These are phyloP conservation scores for Sternotherus odoratus DNA, from an alignment of 2,797 vertebrate species.

Conservation along the genomic window DNA sequence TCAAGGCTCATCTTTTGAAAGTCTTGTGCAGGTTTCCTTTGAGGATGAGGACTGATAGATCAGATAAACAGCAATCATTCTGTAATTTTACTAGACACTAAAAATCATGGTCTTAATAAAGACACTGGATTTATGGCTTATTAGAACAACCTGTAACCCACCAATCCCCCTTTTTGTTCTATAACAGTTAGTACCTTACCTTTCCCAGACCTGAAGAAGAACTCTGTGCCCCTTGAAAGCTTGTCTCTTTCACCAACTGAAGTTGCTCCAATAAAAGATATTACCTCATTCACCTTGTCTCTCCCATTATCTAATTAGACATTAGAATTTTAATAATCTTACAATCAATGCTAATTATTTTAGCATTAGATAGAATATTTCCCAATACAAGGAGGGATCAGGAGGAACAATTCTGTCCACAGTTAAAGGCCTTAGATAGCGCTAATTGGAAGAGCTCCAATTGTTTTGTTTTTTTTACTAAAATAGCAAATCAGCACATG, in stretches of 20 bases:
- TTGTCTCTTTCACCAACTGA: not conserved
- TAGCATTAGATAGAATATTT: constrained; percentile 78
- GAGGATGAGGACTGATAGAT: not conserved
- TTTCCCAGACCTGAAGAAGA: not conserved
- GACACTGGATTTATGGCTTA: too few species aligned
- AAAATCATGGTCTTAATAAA: too few species aligned
- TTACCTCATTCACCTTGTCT: not conserved
- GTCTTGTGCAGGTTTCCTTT: not conserved
- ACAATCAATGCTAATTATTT: constrained; percentile 78
- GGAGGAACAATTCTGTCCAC: constrained; percentile 66
- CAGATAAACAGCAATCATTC: not conserved
- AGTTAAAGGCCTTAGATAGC: constrained; percentile 73
- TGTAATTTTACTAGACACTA: too few species aligned
- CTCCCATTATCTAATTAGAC: constrained; percentile 77
- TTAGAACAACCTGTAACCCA: too few species aligned
- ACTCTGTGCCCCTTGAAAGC: not conserved
- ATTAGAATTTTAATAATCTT: constrained; percentile 75
- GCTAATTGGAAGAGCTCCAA: constrained; percentile 71
- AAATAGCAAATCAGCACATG: constrained; percentile 71
- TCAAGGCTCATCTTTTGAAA: not conserved
- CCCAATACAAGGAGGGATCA: constrained; percentile 70
- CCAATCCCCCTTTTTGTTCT: too few species aligned
- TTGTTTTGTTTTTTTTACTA: constrained; percentile 78
- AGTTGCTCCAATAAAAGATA: not conserved
- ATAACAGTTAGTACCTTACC: too few species aligned